phyloP scores from a whole-genome alignment of 1,140 invertebrate genomes.

The Mycetomoellerius zeteki region DNA sequence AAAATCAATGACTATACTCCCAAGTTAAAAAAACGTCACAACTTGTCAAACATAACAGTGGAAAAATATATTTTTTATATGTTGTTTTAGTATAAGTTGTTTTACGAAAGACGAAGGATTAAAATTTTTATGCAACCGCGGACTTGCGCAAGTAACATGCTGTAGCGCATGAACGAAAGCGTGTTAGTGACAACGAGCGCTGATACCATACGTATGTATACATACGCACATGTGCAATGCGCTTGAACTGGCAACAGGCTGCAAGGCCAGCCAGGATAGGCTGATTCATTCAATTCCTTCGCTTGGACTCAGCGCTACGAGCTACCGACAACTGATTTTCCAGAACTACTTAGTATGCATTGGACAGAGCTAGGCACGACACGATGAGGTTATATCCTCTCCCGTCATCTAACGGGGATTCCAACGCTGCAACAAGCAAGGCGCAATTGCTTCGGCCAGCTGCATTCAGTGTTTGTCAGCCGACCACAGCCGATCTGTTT shows the following conservation, averaged over 20 bases:
- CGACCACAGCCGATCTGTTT: neutral
- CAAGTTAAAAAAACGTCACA: neutral
- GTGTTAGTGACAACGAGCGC: neutral
- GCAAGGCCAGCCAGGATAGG: slow-evolving; percentile 57
- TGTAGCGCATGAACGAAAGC: slow-evolving; percentile 3
- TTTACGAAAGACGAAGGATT: neutral
- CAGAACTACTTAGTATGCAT: slow-evolving; percentile 77
- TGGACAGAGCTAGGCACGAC: slow-evolving; percentile 60
- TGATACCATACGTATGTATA: neutral
- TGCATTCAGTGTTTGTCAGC: neutral
- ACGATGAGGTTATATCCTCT: slow-evolving; percentile 61
- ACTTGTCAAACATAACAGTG: neutral
- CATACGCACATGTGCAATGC: neutral
- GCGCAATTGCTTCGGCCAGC: slow-evolving; percentile 30
- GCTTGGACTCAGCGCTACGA: slow-evolving; percentile 44
- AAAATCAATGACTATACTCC: too few relatives aligned
- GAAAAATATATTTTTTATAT: neutral
- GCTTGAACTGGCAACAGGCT: slow-evolving; percentile 16
- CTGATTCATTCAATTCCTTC: slow-evolving; percentile 74
- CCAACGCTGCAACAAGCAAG: slow-evolving; percentile 18
- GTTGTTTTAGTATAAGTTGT: neutral
- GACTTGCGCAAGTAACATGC: neutral
- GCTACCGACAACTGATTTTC: slow-evolving; percentile 74
- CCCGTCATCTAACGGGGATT: slow-evolving; percentile 69
- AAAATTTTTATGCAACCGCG: neutral